Conservation (phyloP, 2,113 vertebrate genomes). For the Tachysurus vachellii region DNA sequence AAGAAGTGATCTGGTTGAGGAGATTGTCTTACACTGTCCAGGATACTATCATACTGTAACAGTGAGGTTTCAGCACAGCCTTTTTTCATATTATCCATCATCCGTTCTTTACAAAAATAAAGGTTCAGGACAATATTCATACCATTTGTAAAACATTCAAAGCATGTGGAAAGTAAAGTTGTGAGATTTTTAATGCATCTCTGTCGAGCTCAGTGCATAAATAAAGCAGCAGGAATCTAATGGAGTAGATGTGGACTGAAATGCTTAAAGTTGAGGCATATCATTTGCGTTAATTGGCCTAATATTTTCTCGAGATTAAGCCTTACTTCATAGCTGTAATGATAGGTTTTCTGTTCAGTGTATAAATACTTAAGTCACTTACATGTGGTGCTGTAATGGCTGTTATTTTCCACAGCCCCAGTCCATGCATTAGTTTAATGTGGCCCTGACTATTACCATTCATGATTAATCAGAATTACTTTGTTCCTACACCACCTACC, state of each 20-base stretch:
- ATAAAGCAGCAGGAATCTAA: neutral
- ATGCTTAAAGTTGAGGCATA: neutral
- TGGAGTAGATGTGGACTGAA: neutral
- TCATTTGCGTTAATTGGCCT: neutral
- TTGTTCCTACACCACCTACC: neutral
- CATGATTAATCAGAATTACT: neutral
- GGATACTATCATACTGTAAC: neutral
- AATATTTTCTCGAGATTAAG: neutral
- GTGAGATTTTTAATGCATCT: neutral
- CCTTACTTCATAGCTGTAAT: neutral
- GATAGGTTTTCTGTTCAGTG: neutral
- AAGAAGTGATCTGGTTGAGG: neutral
- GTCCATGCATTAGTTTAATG: neutral
- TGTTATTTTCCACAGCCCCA: neutral
- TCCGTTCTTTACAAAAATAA: neutral
- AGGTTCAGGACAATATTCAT: neutral
- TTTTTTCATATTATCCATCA: neutral
- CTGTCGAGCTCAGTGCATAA: neutral
- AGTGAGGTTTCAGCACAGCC: neutral
- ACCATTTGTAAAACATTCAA: neutral
- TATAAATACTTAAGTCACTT: neutral
- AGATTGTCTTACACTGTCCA: neutral
- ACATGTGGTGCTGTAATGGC: neutral
- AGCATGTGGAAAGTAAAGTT: neutral
- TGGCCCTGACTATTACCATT: neutral